Percentiles rank a stretch among this genome's conserved stretches.
Evolutionary conservation across 2,113 vertebrate genomes (phyloP).

Genomic region (Epinephelus fuscoguttatus): DNA sequence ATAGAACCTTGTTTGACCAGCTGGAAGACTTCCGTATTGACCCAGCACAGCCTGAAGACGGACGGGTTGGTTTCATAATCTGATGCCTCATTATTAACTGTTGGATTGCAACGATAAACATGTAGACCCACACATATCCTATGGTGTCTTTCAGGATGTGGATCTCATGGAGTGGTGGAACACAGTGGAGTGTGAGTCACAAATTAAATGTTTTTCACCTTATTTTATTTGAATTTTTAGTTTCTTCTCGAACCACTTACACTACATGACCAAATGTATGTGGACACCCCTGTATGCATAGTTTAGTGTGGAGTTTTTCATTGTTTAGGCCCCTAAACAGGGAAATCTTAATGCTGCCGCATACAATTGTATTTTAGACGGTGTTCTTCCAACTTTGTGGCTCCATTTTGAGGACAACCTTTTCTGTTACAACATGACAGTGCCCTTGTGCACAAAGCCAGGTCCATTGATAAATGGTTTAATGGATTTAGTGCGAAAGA

Average conservation of each 20-base stretch:
- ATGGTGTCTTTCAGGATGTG: conserved; percentile 70
- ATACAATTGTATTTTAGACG: background rate
- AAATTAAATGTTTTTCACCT: background rate
- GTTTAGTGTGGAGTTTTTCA: background rate
- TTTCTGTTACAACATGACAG: background rate
- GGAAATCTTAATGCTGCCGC: too few species aligned
- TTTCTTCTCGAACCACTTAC: background rate
- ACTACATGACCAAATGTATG: background rate
- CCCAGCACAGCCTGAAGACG: conserved; percentile 33
- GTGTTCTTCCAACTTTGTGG: background rate
- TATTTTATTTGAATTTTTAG: background rate
- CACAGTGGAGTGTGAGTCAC: conserved; percentile 80
- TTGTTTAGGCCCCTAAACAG: background rate
- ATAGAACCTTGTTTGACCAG: conserved; percentile 73
- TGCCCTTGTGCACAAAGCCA: background rate
- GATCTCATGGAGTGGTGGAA: conserved; percentile 85
- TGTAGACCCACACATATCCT: background rate
- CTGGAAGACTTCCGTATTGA: conserved; percentile 76
- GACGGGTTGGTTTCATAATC: conserved; percentile 55
- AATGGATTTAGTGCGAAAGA: background rate
- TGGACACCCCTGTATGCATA: background rate
- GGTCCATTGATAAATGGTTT: background rate
- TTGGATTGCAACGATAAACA: background rate
- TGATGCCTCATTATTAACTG: background rate
- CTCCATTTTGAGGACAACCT: background rate